A percentile compares a stretch with the other conserved stretches of the same genome.
phyloP scores from a whole-genome alignment of 2,888 invertebrate genomes.

The Calliopum simillimum region DNA sequence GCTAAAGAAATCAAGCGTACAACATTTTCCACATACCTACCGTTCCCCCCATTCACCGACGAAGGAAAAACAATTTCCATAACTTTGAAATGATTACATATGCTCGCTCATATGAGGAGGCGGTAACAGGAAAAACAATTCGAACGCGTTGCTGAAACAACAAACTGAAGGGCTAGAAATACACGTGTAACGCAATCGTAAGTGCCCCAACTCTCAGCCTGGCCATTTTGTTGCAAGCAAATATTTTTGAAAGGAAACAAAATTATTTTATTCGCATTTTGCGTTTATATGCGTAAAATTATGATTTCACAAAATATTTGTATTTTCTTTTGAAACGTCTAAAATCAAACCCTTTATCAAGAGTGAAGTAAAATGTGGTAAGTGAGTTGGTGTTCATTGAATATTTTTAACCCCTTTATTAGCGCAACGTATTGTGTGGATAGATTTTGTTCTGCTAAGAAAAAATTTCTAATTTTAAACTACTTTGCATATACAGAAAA shows the following conservation, averaged over 20 bases:
- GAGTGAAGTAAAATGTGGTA: background rate
- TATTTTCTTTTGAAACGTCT: constrained; percentile 39
- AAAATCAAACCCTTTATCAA: constrained; percentile 41
- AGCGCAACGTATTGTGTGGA: background rate
- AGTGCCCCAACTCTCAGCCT: too few species aligned
- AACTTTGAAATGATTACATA: constrained; percentile 42
- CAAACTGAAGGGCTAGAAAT: too few species aligned
- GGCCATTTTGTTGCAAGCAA: too few species aligned
- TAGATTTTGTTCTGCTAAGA: too few species aligned
- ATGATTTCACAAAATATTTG: background rate
- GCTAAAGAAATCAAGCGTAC: constrained; percentile 15
- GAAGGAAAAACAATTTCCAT: constrained; percentile 42
- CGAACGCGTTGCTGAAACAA: background rate
- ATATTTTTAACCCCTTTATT: constrained; percentile 19
- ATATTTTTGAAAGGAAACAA: background rate
- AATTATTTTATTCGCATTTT: constrained; percentile 6
- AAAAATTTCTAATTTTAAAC: background rate
- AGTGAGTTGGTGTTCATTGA: background rate
- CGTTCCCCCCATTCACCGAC: constrained; percentile 14
- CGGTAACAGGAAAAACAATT: background rate
- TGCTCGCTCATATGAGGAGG: background rate
- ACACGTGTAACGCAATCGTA: too few species aligned
- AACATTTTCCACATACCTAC: constrained; percentile 22
- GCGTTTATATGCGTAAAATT: constrained; percentile 19
- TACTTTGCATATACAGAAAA: too few species aligned